These are phyloP conservation scores for Glyptemys insculpta DNA, from an alignment of 2,797 vertebrate species.

Conservation along the genomic window DNA sequence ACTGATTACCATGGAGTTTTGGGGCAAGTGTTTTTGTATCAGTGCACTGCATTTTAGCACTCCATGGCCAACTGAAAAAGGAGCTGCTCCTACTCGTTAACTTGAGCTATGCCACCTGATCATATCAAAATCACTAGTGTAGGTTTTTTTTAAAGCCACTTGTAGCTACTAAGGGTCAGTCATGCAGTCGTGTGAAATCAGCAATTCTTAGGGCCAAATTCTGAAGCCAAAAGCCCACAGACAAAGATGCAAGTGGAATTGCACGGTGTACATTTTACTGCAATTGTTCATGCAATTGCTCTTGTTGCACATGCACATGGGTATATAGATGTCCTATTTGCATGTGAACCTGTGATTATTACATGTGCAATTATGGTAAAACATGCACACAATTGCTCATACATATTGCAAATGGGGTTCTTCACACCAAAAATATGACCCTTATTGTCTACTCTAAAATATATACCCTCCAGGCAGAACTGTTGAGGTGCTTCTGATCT, in stretches of 20 bases:
- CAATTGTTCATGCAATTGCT: not conserved
- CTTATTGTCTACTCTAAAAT: not conserved
- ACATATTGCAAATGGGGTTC: not conserved
- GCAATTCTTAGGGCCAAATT: not conserved
- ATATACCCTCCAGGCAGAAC: not conserved
- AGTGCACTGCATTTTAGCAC: not conserved
- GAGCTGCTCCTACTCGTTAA: not conserved
- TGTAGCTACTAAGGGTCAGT: not conserved
- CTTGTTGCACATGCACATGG: not conserved
- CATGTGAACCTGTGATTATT: not conserved
- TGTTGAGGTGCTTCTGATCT: not conserved
- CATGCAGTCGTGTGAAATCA: not conserved
- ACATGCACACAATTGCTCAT: not conserved
- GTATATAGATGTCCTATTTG: not conserved
- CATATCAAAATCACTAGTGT: not conserved
- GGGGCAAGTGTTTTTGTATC: not conserved
- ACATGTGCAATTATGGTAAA: not conserved
- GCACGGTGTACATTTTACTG: not conserved
- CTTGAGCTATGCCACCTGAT: not conserved
- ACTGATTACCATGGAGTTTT: not conserved
- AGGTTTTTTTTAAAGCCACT: not conserved
- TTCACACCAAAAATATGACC: not conserved
- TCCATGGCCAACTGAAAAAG: not conserved
- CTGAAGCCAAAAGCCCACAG: not conserved
- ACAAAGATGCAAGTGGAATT: not conserved